These are phyloP conservation scores for Sturnus vulgaris DNA, from an alignment of 2,113 vertebrate species.

Conservation along the genomic window DNA sequence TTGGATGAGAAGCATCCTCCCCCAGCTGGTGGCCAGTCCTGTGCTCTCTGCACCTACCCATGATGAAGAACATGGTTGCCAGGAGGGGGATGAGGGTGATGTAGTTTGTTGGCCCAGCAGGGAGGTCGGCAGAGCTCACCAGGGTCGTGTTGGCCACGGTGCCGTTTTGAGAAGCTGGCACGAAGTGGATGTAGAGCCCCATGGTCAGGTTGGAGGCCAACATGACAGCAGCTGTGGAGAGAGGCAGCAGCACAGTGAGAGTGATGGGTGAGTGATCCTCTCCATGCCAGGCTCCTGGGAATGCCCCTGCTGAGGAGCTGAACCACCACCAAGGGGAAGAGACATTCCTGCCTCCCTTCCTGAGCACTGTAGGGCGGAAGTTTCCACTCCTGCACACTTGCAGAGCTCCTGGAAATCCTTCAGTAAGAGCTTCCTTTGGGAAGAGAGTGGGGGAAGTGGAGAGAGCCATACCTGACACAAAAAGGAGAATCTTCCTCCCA, in stretches of 20 bases:
- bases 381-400: background rate
- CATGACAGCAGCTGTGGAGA: slow-evolving; percentile 80
- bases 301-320: background rate
- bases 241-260: background rate
- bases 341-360: background rate
- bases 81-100: slow-evolving; percentile 83
- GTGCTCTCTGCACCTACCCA: slow-evolving; percentile 75
- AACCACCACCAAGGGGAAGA: background rate
- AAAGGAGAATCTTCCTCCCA: slow-evolving; percentile 89
- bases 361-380: background rate
- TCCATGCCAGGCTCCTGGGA: fast-evolving
- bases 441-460: background rate
- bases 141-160: background rate
- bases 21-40: background rate
- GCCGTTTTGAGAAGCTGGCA: background rate
- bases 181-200: slow-evolving; percentile 74
- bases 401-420: background rate
- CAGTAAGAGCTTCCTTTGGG: background rate
- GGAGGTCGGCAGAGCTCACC: background rate
- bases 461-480: slow-evolving; percentile 75
- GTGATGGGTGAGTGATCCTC: background rate
- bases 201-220: slow-evolving; percentile 78
- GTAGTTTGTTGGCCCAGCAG: background rate
- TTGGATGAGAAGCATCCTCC: fast-evolving
- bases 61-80: slow-evolving; percentile 87